These are phyloP conservation scores for Patella depressa DNA, from an alignment of 2,888 invertebrate species.

Conservation along the genomic window DNA sequence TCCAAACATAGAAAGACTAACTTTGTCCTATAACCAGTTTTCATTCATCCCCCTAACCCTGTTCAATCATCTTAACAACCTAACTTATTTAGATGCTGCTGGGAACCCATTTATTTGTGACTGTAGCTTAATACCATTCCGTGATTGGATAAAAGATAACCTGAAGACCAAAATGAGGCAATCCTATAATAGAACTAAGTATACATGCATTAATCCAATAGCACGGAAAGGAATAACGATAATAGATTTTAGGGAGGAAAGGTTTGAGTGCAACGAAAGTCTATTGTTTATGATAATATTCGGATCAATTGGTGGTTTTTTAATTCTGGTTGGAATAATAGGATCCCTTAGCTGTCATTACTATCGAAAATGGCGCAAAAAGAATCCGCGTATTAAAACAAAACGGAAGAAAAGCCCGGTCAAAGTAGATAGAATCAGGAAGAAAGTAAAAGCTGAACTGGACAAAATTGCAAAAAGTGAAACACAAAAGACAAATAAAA, in stretches of 20 bases:
- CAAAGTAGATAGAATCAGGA: background rate
- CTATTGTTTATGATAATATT: slow-evolving; percentile 53
- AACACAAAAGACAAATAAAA: background rate
- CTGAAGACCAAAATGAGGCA: slow-evolving; percentile 35
- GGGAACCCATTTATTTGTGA: slow-evolving; percentile 60
- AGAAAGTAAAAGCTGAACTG: background rate
- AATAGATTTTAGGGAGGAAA: slow-evolving; percentile 45
- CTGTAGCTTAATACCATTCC: slow-evolving; percentile 57
- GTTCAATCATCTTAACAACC: slow-evolving; percentile 44
- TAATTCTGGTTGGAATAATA: slow-evolving; percentile 44
- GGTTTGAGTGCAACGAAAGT: slow-evolving; percentile 56
- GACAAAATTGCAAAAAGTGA: background rate
- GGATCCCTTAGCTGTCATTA: slow-evolving; percentile 46
- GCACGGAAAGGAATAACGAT: slow-evolving; percentile 49
- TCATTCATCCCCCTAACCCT: slow-evolving; percentile 38
- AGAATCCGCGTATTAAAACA: background rate
- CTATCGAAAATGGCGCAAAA: slow-evolving; percentile 39
- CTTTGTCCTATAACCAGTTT: slow-evolving; percentile 49
- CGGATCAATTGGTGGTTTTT: slow-evolving; percentile 44
- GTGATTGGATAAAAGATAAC: slow-evolving; percentile 49
- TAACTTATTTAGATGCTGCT: slow-evolving; percentile 55
- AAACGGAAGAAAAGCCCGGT: background rate
- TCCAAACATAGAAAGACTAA: slow-evolving; percentile 43
- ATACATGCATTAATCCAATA: slow-evolving; percentile 52
- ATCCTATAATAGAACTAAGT: slow-evolving; percentile 39